Conservation (phyloP, 2,888 invertebrate genomes). For the Cosmorhoe ocellata region DNA sequence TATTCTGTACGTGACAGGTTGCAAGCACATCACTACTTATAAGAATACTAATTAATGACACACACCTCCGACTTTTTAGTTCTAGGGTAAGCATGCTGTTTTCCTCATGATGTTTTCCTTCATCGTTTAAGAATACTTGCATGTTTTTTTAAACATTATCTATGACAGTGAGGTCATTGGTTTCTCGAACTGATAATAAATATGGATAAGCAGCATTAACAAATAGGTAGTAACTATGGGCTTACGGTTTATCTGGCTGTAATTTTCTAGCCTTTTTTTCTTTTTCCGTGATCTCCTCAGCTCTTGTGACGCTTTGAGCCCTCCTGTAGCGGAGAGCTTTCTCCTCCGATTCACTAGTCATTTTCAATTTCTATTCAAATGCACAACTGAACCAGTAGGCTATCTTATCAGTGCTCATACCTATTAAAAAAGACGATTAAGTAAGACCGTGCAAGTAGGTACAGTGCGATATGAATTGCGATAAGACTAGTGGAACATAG, state of each 20-base stretch:
- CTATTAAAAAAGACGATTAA: constrained; percentile 14
- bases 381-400: constrained; percentile 12
- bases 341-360: constrained; percentile 72
- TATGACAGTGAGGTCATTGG: too few relatives aligned
- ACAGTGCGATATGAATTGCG: constrained; percentile 5
- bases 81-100: too few relatives aligned
- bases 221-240: constrained; percentile 37
- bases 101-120: too few relatives aligned
- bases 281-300: constrained; percentile 92
- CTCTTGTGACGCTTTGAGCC: constrained; percentile 93
- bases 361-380: constrained; percentile 33
- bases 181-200: too few relatives aligned
- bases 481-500: background rate
- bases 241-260: constrained; percentile 95
- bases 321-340: constrained; percentile 85
- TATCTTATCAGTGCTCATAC: constrained; percentile 27
- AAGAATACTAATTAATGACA: too few relatives aligned
- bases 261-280: constrained; percentile 89
- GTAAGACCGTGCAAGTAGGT: constrained; percentile 5
- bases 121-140: too few relatives aligned
- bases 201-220: too few relatives aligned
- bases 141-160: too few relatives aligned
- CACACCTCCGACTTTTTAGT: too few relatives aligned
- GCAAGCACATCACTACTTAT: too few relatives aligned
- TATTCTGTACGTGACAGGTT: too few relatives aligned